Evolutionary conservation across 2,888 invertebrate species (phyloP), one percentile per base, ranked within the genome.

Genomic region (Auanema freiburgensis): DNA sequence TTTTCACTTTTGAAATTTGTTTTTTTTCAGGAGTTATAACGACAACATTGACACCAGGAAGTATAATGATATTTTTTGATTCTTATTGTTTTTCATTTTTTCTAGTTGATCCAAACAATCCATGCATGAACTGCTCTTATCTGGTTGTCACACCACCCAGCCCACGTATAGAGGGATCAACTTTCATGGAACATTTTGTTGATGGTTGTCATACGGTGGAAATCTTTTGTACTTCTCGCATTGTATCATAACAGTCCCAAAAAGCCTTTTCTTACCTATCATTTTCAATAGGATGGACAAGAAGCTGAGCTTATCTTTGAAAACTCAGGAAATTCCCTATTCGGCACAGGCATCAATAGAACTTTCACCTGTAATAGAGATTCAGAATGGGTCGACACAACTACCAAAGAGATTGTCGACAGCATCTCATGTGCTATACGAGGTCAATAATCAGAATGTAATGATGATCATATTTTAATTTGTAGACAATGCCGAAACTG

Each of bases 121-220:
- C 53, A 1, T 75, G 72, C 55, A 71, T 70, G 71, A 71, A 73
- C 63, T 75, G 75, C 52, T 62, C 68, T 2, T 65, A 70, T 40
- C 58, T 73, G 43, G 65, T 75, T 1, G 71, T 66, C 16, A 64
- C 61, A 49, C 63, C 67, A n/a, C 64, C 71, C 11, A 52, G 25
- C 6, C 55, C 60, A 41, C 63, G 55, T 16, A 59, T 65, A 66
- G 67, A 65, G 51, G 73, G 72, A 33, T 59, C 66, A 11, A 71
- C 73, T n/a, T 71, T 69, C 52, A 40, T 73, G 23, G 68, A 73
- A 52, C 69, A 73, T 44, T 55, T 59, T 6, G 52, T 70, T 16
- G 65, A 53, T 24, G 54, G 44, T 8, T 76, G 73, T 55, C 54
- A 70, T 10, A 63, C 69, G 3, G 75, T 75, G 14, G 55, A 60